phyloP scores from a whole-genome alignment of 2,797 vertebrate species.

The Melopsittacus undulatus region DNA sequence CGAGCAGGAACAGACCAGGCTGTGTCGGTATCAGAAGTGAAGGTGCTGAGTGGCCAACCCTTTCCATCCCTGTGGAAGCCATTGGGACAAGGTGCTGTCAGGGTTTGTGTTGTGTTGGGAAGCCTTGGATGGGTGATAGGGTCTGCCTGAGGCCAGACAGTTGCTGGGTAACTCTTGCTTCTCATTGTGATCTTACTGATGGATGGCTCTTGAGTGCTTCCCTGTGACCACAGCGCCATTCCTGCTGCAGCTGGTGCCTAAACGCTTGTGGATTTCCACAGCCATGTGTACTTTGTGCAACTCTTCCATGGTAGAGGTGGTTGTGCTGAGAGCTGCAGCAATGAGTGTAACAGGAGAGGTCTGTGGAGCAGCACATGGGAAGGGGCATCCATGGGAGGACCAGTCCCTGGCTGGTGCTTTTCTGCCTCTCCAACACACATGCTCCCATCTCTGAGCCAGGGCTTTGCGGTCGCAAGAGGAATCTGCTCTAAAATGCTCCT shows the following conservation, averaged over 20 bases:
- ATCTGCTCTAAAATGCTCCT: not conserved
- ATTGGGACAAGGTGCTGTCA: not conserved
- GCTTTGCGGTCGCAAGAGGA: not conserved
- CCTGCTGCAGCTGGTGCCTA: not conserved
- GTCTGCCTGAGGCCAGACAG: not conserved
- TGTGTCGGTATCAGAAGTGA: not conserved
- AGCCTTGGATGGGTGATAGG: not conserved
- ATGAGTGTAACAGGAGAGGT: not conserved
- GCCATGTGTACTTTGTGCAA: not conserved
- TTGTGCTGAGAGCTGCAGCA: not conserved
- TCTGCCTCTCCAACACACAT: not conserved
- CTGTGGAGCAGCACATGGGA: not conserved
- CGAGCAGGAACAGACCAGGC: fast-evolving
- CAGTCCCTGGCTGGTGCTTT: not conserved
- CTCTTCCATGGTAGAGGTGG: not conserved
- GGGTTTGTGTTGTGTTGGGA: not conserved
- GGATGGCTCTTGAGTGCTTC: not conserved
- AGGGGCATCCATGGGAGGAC: not conserved
- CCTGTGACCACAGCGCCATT: fast-evolving
- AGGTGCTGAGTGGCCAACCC: not conserved
- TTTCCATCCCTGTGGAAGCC: not conserved
- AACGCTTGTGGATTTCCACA: not conserved
- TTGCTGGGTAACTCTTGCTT: not conserved
- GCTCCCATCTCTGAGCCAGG: not conserved
- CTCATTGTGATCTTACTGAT: not conserved